Conservation (phyloP, 2,797 vertebrate genomes). For the Clarias fuscus region DNA sequence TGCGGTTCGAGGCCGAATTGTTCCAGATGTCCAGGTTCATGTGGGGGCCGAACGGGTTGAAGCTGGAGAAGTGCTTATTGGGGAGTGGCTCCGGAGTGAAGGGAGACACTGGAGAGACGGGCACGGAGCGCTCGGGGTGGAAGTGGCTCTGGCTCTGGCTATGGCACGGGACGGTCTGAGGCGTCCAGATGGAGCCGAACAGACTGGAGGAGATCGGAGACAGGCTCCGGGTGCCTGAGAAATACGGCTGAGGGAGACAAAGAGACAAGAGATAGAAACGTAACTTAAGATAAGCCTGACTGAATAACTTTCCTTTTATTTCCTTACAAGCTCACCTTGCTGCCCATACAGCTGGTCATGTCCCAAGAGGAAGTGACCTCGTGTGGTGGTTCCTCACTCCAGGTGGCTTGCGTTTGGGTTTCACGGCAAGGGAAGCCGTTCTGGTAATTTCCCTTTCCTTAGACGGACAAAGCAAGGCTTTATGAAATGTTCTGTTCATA, state of each 20-base stretch:
- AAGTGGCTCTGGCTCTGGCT: constrained; percentile 88
- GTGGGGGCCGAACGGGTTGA: constrained; percentile 94
- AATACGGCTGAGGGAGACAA: constrained; percentile 83
- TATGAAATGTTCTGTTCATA: neutral
- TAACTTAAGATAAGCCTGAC: too few species aligned
- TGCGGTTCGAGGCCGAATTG: constrained; percentile 89
- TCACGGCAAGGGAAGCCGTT: constrained; percentile 79
- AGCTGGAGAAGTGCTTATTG: constrained; percentile 86
- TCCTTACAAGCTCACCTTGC: constrained; percentile 70
- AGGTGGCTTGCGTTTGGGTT: constrained; percentile 73
- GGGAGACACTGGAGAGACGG: constrained; percentile 75
- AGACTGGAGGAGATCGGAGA: constrained; percentile 99
- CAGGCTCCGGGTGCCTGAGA: constrained; percentile 94
- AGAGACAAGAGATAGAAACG: neutral
- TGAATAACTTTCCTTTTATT: neutral
- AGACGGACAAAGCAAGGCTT: neutral
- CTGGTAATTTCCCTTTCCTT: constrained; percentile 86
- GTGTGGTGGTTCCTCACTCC: constrained; percentile 73
- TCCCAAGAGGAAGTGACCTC: constrained; percentile 82
- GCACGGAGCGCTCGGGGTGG: constrained; percentile 73
- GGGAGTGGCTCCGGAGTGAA: constrained; percentile 75
- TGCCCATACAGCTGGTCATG: constrained; percentile 79
- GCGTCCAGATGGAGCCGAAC: constrained; percentile 99
- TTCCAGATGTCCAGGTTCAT: constrained; percentile 99
- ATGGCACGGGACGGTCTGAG: constrained; percentile 90